These are phyloP conservation scores for Macropus fuliginosus DNA, from an alignment of 2,797 vertebrate species.

Conservation along the genomic window DNA sequence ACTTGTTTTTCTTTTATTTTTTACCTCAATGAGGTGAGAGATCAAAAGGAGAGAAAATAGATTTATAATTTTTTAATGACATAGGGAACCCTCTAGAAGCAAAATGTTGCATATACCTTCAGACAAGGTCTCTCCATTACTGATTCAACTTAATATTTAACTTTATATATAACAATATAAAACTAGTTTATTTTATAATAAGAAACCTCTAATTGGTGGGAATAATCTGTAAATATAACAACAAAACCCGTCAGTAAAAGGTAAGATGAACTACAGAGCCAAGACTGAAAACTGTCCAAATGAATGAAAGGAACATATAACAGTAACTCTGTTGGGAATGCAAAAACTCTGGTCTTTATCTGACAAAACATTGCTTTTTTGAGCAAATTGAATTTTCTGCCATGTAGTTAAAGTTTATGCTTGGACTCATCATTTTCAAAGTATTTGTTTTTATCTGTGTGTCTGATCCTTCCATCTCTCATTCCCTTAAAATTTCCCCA, in stretches of 20 bases:
- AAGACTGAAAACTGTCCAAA: not conserved
- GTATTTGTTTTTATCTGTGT: conserved; percentile 65
- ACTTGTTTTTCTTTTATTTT: not conserved
- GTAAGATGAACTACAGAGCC: not conserved
- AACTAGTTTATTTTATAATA: not conserved
- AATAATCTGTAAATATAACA: not conserved
- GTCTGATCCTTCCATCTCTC: conserved; percentile 39
- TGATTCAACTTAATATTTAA: not conserved
- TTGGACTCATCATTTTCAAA: conserved; percentile 49
- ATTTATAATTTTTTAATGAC: not conserved
- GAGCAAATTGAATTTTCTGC: conserved; percentile 52
- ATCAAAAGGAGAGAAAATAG: not conserved
- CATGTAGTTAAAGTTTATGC: conserved; percentile 16
- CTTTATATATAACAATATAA: not conserved
- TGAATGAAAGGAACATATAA: not conserved
- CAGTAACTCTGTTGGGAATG: not conserved
- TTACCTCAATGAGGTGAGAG: not conserved
- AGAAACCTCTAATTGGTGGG: not conserved
- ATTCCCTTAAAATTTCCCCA: conserved; percentile 35
- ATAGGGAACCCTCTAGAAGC: not conserved
- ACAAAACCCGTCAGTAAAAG: not conserved
- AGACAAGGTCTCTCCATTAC: not conserved
- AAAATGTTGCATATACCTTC: not conserved
- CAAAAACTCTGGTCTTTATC: not conserved
- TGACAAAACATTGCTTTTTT: not conserved